A percentile compares a stretch with the other conserved stretches of the same genome.
phyloP scores from a whole-genome alignment of 2,797 vertebrate species.

The Argentina silus region DNA sequence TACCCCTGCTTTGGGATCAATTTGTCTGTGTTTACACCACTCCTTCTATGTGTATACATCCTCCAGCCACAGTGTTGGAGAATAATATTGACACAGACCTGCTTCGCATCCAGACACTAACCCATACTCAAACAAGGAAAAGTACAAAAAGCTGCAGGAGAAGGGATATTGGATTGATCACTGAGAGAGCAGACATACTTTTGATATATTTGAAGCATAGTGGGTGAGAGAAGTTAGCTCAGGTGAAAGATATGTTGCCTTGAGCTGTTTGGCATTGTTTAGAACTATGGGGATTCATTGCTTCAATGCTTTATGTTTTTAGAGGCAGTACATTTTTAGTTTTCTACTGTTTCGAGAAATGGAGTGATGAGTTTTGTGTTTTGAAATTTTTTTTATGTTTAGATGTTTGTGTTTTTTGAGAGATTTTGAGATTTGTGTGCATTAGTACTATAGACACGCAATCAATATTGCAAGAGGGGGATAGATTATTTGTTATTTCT shows the following conservation, averaged over 20 bases:
- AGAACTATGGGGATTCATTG: background rate
- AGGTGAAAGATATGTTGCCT: background rate
- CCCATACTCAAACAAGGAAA: background rate
- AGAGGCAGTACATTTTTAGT: background rate
- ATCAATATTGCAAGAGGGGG: slow-evolving; percentile 35
- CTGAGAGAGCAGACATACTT: background rate
- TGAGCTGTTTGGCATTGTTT: background rate
- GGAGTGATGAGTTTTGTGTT: background rate
- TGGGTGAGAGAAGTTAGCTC: background rate
- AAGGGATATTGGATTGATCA: background rate
- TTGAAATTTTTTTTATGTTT: background rate
- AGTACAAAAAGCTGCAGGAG: background rate
- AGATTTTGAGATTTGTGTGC: background rate
- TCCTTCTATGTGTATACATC: background rate
- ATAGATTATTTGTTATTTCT: slow-evolving; percentile 62
- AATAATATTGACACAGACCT: background rate
- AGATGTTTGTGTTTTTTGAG: background rate
- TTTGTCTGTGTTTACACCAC: background rate
- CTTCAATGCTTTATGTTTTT: slow-evolving; percentile 10
- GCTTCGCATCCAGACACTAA: background rate
- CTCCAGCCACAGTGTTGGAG: background rate
- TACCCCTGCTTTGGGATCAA: background rate
- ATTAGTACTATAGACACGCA: background rate
- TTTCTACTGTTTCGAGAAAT: slow-evolving; percentile 2
- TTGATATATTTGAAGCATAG: background rate